Conservation (phyloP, 35 echinoderm and acorn worm genomes). For the Holothuria glaberrima region DNA sequence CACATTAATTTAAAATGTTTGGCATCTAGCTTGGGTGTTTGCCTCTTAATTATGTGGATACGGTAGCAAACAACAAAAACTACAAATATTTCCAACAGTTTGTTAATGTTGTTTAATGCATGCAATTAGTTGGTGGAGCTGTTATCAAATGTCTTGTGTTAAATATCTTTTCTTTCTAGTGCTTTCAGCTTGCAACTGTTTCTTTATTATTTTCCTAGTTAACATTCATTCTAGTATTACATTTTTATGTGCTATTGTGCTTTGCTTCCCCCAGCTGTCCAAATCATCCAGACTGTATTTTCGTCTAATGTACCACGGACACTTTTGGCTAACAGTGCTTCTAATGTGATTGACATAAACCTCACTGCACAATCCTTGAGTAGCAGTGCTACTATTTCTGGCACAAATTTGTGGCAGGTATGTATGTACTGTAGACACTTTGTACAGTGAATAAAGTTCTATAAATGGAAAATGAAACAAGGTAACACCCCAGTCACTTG, state of each 20-base stretch:
- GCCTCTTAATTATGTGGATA: too few species aligned
- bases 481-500: too few species aligned
- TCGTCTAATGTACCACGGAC: not conserved
- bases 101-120: too few species aligned
- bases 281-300: slow-evolving; percentile 22
- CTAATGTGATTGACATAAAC: slow-evolving; percentile 6
- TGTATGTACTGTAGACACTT: too few species aligned
- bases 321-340: slow-evolving; percentile 10
- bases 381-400: not conserved
- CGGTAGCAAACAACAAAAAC: too few species aligned
- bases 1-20: too few species aligned
- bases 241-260: too few species aligned
- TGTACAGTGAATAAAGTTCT: too few species aligned
- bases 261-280: slow-evolving; percentile 18
- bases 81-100: too few species aligned
- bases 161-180: not conserved
- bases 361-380: slow-evolving; percentile 15
- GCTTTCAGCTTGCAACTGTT: too few species aligned
- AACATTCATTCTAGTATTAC: not conserved
- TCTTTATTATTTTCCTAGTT: not conserved
- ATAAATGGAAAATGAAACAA: too few species aligned
- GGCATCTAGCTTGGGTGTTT: too few species aligned
- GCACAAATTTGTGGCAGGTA: slow-evolving; percentile 48
- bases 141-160: not conserved
- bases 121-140: not conserved